phyloP scores from a whole-genome alignment of 1,140 invertebrate species.

The Euschistus heros region DNA sequence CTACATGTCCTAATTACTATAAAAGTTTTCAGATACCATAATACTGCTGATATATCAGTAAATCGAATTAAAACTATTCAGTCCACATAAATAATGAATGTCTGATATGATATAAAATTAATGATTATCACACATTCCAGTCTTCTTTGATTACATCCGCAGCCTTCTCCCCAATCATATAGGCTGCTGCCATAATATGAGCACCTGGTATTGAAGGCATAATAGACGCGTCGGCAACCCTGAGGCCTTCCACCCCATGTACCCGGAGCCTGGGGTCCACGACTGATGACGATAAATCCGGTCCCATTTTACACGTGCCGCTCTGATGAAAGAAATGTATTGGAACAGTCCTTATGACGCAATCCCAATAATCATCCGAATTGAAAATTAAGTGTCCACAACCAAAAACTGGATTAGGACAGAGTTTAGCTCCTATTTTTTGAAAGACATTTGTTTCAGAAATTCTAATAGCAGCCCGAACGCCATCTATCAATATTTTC shows the following conservation, averaged over 20 bases:
- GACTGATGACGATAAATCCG: slow-evolving; percentile 51
- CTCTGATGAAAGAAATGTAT: slow-evolving; percentile 41
- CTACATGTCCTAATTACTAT: no score
- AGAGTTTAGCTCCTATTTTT: slow-evolving; percentile 32
- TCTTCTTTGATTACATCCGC: slow-evolving; percentile 32
- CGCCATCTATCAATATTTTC: slow-evolving; percentile 38
- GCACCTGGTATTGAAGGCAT: slow-evolving; percentile 36
- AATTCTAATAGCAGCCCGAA: slow-evolving; percentile 39
- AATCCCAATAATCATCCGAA: slow-evolving; percentile 57
- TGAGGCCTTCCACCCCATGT: slow-evolving; percentile 46
- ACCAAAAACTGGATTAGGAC: background rate
- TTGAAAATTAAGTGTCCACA: slow-evolving; percentile 42
- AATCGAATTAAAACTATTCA: no score
- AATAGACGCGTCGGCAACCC: slow-evolving; percentile 38
- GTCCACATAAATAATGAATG: no score
- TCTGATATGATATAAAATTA: no score
- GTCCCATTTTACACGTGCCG: slow-evolving; percentile 52
- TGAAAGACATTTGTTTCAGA: slow-evolving; percentile 47
- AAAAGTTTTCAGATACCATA: no score
- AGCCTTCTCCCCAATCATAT: slow-evolving; percentile 36
- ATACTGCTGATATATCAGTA: no score
- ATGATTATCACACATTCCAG: no score
- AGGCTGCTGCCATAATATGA: slow-evolving; percentile 34
- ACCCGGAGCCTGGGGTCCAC: slow-evolving; percentile 60
- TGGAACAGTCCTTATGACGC: slow-evolving; percentile 31